Percentiles rank a stretch among this genome's conserved stretches.
Evolutionary conservation across 2,797 vertebrate genomes (phyloP).

Genomic region (Paramormyrops hopkinsi): DNA sequence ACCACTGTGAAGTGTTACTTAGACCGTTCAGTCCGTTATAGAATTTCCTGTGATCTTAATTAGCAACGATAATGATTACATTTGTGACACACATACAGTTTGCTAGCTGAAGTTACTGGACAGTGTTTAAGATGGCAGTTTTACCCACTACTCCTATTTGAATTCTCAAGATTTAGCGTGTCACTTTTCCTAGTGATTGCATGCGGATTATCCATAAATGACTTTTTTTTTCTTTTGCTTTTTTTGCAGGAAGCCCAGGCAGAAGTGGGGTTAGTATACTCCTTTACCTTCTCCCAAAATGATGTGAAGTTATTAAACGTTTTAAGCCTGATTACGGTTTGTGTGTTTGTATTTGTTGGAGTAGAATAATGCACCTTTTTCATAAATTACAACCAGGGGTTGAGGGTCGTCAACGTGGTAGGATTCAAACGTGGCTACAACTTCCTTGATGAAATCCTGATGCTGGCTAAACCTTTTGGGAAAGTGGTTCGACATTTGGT

Average conservation of each 20-base stretch:
- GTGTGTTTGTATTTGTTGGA: background rate
- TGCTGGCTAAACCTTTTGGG: conserved; percentile 64
- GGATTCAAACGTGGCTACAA: conserved; percentile 62
- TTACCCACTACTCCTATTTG: background rate
- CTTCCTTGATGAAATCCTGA: conserved; percentile 57
- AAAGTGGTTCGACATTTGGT: conserved; percentile 62
- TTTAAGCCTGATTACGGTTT: background rate
- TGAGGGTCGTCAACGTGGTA: conserved; percentile 64
- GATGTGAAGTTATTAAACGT: background rate
- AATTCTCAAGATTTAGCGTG: background rate
- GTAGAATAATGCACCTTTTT: background rate
- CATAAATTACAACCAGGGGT: conserved; percentile 44
- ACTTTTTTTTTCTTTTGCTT: background rate
- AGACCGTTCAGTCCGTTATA: background rate
- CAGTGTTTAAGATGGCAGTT: background rate
- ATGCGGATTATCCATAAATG: background rate
- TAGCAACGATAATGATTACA: background rate
- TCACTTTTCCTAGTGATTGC: background rate
- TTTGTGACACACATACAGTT: background rate
- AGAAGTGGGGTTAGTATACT: conserved; percentile 36
- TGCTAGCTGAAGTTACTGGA: background rate
- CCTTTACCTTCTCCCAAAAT: background rate
- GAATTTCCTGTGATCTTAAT: background rate
- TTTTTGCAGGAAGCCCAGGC: conserved; percentile 30
- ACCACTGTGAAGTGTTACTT: background rate